These are phyloP conservation scores for Sinella curviseta DNA, from an alignment of 1,140 invertebrate genomes.

Conservation along the genomic window DNA sequence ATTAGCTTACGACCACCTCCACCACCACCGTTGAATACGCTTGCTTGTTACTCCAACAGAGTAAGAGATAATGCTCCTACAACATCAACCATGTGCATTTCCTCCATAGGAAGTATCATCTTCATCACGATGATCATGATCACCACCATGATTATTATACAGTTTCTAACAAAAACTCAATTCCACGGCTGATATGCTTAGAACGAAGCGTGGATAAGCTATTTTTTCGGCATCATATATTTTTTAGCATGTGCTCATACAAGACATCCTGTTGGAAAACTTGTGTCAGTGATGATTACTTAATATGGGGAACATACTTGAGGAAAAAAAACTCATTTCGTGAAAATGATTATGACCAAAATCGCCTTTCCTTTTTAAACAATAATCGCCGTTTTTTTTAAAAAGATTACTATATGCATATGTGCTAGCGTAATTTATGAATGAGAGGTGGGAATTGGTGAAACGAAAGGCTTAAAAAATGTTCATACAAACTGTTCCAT, in stretches of 20 bases:
- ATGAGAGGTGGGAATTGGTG: too few relatives aligned
- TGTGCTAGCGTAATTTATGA: too few relatives aligned
- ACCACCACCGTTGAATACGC: not conserved
- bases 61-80: too few relatives aligned
- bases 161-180: not conserved
- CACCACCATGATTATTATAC: not conserved
- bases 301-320: conserved; percentile 16
- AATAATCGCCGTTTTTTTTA: too few relatives aligned
- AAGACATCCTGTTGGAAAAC: not conserved
- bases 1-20: too few relatives aligned
- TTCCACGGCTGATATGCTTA: not conserved
- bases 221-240: not conserved
- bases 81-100: not conserved
- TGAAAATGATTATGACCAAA: too few relatives aligned
- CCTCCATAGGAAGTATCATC: not conserved
- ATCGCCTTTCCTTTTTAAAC: too few relatives aligned
- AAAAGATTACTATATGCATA: too few relatives aligned
- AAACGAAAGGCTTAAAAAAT: too few relatives aligned
- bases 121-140: not conserved
- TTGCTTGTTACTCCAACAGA: too few relatives aligned
- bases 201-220: not conserved
- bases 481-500: too few relatives aligned
- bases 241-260: not conserved
- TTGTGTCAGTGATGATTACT: not conserved
- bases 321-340: too few relatives aligned